phyloP scores from a whole-genome alignment of 2,888 invertebrate genomes.

The Sarcophaga subvicina region DNA sequence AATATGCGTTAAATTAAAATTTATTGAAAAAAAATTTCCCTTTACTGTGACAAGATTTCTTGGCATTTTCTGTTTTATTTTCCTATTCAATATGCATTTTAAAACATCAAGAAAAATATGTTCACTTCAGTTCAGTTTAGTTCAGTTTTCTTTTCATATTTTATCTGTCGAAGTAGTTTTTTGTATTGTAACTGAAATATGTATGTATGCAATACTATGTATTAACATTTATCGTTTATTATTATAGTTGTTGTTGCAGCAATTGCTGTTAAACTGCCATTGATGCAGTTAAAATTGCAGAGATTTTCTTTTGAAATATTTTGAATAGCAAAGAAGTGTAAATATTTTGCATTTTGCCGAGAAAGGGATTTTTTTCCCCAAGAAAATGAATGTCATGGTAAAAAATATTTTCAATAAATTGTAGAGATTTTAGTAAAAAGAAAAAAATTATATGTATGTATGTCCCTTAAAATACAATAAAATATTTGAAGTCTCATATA shows the following conservation, averaged over 20 bases:
- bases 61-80: no score
- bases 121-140: not conserved
- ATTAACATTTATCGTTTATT: conserved; percentile 74
- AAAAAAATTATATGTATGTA: no score
- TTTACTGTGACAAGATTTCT: conserved; percentile 43
- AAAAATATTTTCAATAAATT: not conserved
- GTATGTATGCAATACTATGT: conserved; percentile 68
- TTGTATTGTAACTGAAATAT: not conserved
- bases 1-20: conserved; percentile 52
- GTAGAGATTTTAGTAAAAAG: not conserved
- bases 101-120: no score
- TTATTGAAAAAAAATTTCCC: conserved; percentile 41
- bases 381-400: not conserved
- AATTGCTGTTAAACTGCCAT: not conserved
- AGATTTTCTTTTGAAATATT: conserved; percentile 18
- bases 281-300: conserved; percentile 40
- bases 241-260: not conserved
- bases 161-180: not conserved
- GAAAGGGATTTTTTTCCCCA: not conserved
- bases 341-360: conserved; percentile 29
- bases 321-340: conserved; percentile 17
- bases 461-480: no score
- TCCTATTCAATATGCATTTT: no score
- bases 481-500: no score
- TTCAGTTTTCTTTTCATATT: not conserved